A percentile compares a stretch with the other conserved stretches of the same genome.
These are phyloP conservation scores for Euzophera pinguis DNA, from an alignment of 2,888 invertebrate species.

Conservation along the genomic window DNA sequence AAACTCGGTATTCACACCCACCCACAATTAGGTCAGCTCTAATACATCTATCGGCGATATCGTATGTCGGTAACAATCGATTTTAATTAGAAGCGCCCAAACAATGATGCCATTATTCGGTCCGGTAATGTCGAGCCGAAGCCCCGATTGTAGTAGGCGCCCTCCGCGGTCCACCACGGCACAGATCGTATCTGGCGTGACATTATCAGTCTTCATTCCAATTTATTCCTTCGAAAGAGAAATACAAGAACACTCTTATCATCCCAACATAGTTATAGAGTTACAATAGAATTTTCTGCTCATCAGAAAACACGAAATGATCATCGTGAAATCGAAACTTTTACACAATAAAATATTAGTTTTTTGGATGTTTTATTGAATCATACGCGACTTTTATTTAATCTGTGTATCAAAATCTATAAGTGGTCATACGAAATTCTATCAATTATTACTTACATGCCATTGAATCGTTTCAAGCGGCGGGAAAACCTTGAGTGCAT, in stretches of 20 bases:
- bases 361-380: too few relatives aligned
- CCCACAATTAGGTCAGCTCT: slow-evolving; percentile 29
- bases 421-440: too few relatives aligned
- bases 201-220: slow-evolving; percentile 28
- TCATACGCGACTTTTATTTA: too few relatives aligned
- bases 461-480: too few relatives aligned
- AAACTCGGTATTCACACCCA: not conserved
- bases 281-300: too few relatives aligned
- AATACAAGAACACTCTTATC: slow-evolving; percentile 22
- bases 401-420: too few relatives aligned
- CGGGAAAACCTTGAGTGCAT: too few relatives aligned
- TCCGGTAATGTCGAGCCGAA: slow-evolving; percentile 39
- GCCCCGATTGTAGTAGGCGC: slow-evolving; percentile 35
- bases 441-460: too few relatives aligned
- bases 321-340: too few relatives aligned
- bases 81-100: slow-evolving; percentile 65
- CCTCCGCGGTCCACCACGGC: slow-evolving; percentile 21
- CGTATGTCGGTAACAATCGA: slow-evolving; percentile 48
- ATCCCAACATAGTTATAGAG: slow-evolving; percentile 9
- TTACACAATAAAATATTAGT: too few relatives aligned
- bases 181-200: slow-evolving; percentile 23
- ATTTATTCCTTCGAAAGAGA: slow-evolving; percentile 23
- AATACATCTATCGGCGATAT: slow-evolving; percentile 43
- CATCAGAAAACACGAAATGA: too few relatives aligned
- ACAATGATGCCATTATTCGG: slow-evolving; percentile 56